Base-by-base conservation (phyloP, 2,113 vertebrate genomes). In the Lichenostomus cassidix region DNA sequence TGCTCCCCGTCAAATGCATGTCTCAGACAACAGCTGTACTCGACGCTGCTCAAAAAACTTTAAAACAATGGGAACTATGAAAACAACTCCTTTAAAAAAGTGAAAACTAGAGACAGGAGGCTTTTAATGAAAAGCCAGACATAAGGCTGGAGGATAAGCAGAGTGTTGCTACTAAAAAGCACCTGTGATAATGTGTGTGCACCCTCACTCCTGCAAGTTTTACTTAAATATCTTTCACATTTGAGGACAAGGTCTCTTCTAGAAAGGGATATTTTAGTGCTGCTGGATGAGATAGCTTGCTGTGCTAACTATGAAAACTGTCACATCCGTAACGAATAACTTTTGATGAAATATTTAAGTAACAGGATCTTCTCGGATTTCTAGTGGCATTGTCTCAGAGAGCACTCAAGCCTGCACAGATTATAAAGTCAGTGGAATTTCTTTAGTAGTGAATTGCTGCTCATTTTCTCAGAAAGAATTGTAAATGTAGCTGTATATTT, bases 321-420 rank as follows among this genome's bases (percentile, higher is more conserved):
- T 83, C 95, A 95, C 80, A 95, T 87, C 83, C 90, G 81, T 74
- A 95, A 83, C 94, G 92, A 85, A 79, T 84, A 92, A 91, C 69
- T 92, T 91, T 55, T 93, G 68, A 96, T 96, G n/a, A 96, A 96
- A 95, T 96, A 97, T 95, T 97, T 87, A 97, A 96, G 83, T 70
- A 92, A 92, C 84, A 96, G 82, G 64, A 67, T 76, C 89, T 69
- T 73, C 35, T 79, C 94, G 70, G 92, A 95, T 96, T 96, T 93
- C 84, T 67, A 53, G 47, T 62, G 58, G 84, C 89, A 74, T 46
- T 88, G 55, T 77, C 90, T 74, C 39, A 76, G 70, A 89, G 80
- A 95, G 31, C 56, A 33, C 53, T 87, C 41, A 92, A 2, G 7
- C 24, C 76, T 92, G 63, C 71, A 80, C 52, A 70, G 83, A 77